Conservation (phyloP, 1,140 invertebrate genomes). For the Eriosoma lanigerum region DNA sequence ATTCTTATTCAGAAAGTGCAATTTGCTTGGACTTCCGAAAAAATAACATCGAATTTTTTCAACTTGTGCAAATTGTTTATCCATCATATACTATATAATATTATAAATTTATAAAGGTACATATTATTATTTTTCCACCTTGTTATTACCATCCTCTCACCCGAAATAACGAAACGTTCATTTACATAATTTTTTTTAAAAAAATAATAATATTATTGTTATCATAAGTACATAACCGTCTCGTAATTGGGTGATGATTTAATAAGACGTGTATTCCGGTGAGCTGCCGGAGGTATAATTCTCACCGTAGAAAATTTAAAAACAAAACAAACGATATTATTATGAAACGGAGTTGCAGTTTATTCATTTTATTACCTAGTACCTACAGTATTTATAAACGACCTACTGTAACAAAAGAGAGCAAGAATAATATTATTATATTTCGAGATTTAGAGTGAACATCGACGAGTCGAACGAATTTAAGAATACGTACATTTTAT, state of each 20-base stretch:
- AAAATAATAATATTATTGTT: neutral
- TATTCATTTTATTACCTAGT: constrained; percentile 17
- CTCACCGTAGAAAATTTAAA: neutral
- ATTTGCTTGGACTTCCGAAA: too few relatives aligned
- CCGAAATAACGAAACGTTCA: neutral
- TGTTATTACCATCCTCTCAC: too few relatives aligned
- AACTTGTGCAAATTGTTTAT: too few relatives aligned
- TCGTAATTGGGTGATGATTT: neutral
- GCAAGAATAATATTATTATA: neutral
- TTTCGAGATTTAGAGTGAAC: neutral
- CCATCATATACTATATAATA: too few relatives aligned
- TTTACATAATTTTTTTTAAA: constrained; percentile 3
- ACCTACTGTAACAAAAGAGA: too few relatives aligned
- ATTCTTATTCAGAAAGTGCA: neutral
- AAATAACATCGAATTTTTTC: too few relatives aligned
- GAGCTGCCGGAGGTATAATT: neutral
- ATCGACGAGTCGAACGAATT: neutral
- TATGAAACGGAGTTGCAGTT: constrained; percentile 14
- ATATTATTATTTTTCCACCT: too few relatives aligned
- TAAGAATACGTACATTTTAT: neutral
- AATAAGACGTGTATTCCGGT: neutral
- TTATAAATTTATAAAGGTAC: too few relatives aligned
- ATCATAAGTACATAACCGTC: too few relatives aligned
- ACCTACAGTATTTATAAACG: too few relatives aligned
- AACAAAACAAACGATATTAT: neutral